A percentile compares a stretch with the other conserved stretches of the same genome.
Evolutionary conservation across 2,888 invertebrate species (phyloP).

Genomic region (Apocheima hispidaria): DNA sequence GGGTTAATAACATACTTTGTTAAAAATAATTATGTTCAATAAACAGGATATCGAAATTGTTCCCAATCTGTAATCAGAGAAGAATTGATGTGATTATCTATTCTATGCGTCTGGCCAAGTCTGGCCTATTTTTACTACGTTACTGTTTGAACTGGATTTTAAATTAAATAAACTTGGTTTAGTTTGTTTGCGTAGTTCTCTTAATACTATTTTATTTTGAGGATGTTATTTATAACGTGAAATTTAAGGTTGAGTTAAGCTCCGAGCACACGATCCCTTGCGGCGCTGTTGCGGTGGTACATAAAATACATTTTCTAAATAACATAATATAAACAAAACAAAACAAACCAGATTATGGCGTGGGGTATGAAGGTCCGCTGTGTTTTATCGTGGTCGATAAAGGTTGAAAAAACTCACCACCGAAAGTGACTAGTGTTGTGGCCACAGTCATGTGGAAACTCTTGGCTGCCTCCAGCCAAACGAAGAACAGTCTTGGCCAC

Average conservation of each 20-base stretch:
- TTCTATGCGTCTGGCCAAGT: background rate
- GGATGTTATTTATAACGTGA: too few species aligned
- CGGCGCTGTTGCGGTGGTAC: background rate
- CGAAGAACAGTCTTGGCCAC: conserved; percentile 75
- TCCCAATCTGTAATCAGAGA: background rate
- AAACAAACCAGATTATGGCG: background rate
- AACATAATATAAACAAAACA: background rate
- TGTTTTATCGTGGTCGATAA: background rate
- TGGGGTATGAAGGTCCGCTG: too few species aligned
- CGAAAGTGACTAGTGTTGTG: conserved; percentile 76
- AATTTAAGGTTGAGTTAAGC: background rate
- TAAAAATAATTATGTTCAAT: background rate
- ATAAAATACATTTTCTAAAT: too few species aligned
- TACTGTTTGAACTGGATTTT: conserved; percentile 36
- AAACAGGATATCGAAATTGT: background rate
- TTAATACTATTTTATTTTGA: background rate
- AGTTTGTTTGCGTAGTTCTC: background rate
- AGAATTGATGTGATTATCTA: conserved; percentile 1
- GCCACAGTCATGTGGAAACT: conserved; percentile 84
- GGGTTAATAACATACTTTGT: too few species aligned
- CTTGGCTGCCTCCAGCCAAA: conserved; percentile 82
- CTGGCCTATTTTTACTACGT: conserved; percentile 48
- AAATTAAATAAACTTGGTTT: conserved; percentile 5
- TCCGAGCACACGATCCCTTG: background rate
- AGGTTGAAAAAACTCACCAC: conserved; percentile 68